Conservation (phyloP, 2,797 vertebrate genomes). For the Cynodonichthys magdalenae region DNA sequence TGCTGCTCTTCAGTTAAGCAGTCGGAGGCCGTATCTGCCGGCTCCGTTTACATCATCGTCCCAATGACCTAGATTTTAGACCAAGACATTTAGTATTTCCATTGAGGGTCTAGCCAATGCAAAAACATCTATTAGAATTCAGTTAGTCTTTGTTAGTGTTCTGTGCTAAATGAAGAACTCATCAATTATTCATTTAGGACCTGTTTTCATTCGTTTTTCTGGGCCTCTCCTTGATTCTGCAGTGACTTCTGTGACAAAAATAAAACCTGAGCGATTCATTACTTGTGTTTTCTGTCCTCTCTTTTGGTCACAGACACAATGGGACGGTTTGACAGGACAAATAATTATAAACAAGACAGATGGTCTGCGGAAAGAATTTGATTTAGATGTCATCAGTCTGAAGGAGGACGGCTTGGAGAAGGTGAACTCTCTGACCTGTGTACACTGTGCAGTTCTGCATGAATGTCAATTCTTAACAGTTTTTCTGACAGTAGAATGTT, state of each 20-base stretch:
- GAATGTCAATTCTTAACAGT: too few species aligned
- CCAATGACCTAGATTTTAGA: conserved; percentile 2
- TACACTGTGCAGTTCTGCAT: conserved; percentile 1
- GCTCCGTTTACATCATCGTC: conserved; percentile 47
- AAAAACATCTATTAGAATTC: conserved; percentile 47
- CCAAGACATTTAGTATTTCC: conserved; percentile 23
- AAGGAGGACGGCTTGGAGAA: conserved; percentile 97
- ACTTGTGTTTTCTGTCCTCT: conserved; percentile 34
- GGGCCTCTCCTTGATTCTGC: conserved; percentile 33
- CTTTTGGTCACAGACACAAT: conserved; percentile 84
- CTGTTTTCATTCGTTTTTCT: conserved; percentile 26
- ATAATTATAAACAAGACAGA: conserved; percentile 96
- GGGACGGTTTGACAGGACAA: conserved; percentile 94
- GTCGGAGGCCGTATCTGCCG: conserved; percentile 36
- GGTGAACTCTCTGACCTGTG: conserved; percentile 78
- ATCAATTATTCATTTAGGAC: conserved; percentile 48
- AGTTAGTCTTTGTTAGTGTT: conserved; percentile 28
- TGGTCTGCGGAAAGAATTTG: conserved; percentile 94
- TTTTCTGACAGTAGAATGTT: not conserved
- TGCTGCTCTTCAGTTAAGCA: conserved; percentile 31
- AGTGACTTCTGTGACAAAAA: conserved; percentile 21
- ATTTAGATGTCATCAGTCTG: conserved; percentile 97
- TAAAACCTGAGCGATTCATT: conserved; percentile 18
- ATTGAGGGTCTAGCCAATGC: conserved; percentile 26
- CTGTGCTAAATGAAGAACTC: conserved; percentile 23